These are phyloP conservation scores for Drosophila nannoptera DNA, from an alignment of 1,140 invertebrate species.

Conservation along the genomic window DNA sequence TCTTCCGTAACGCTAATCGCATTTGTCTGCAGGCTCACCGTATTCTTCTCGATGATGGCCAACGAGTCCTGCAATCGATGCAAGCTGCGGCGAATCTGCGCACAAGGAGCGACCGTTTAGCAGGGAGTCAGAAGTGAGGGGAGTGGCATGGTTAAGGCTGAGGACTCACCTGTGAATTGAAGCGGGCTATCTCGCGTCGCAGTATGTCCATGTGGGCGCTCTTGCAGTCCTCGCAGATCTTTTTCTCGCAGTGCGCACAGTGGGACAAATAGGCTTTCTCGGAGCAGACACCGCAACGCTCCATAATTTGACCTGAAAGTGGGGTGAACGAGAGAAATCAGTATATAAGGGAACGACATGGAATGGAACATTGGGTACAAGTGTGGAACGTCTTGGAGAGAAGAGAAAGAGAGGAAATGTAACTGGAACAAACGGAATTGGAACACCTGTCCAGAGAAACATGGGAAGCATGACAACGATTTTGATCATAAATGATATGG, in stretches of 20 bases:
- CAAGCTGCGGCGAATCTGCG: conserved; percentile 87
- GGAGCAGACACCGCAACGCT: conserved; percentile 93
- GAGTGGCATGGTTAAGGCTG: neutral
- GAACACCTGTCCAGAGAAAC: neutral
- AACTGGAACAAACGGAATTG: neutral
- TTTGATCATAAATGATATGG: neutral
- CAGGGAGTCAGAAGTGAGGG: neutral
- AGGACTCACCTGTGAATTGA: conserved; percentile 90
- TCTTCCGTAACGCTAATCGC: conserved; percentile 92
- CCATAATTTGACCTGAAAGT: conserved; percentile 86
- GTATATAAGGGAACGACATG: no score
- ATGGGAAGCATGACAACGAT: no score
- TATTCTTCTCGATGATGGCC: conserved; percentile 91
- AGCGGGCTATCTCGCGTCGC: conserved; percentile 93
- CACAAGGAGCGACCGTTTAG: neutral
- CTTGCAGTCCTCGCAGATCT: conserved; percentile 94
- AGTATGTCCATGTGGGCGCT: conserved; percentile 97
- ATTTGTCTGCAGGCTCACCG: conserved; percentile 89
- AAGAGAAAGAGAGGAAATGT: no score
- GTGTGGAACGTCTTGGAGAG: no score
- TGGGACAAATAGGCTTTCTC: conserved; percentile 94
- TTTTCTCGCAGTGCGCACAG: conserved; percentile 96
- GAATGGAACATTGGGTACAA: no score
- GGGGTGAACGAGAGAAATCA: no score
- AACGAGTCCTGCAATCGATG: conserved; percentile 92